Evolutionary conservation across 2,888 invertebrate genomes (phyloP).

Genomic region (Campaea margaritaria): DNA sequence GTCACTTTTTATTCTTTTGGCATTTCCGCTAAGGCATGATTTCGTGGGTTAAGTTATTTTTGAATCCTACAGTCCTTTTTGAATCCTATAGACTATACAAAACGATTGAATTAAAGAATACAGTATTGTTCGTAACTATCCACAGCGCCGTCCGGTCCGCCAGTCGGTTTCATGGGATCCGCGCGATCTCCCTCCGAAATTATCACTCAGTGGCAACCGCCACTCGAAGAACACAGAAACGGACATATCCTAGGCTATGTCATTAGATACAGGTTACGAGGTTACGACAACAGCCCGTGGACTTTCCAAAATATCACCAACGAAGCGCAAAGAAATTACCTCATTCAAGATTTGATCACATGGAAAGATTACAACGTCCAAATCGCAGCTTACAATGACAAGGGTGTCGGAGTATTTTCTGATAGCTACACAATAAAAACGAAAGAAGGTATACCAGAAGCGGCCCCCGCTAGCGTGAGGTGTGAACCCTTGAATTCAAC

Average conservation of each 20-base stretch:
- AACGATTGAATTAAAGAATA: neutral
- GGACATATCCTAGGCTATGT: constrained; percentile 97
- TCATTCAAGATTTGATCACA: constrained; percentile 96
- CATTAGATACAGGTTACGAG: constrained; percentile 95
- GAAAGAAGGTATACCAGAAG: constrained; percentile 97
- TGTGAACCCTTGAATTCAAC: constrained; percentile 95
- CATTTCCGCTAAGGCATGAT: neutral
- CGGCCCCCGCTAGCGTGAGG: constrained; percentile 93
- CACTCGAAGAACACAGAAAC: constrained; percentile 96
- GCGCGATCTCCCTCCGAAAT: constrained; percentile 97
- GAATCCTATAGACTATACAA: neutral
- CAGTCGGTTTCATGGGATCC: constrained; percentile 96
- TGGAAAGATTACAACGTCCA: constrained; percentile 99
- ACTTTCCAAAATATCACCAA: constrained; percentile 96
- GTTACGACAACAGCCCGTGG: constrained; percentile 97
- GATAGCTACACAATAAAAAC: constrained; percentile 97
- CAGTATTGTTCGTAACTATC: constrained; percentile 23
- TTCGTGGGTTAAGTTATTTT: too few species aligned
- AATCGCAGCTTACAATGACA: constrained; percentile 98
- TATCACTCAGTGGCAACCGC: constrained; percentile 98
- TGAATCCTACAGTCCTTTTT: neutral
- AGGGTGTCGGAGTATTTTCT: constrained; percentile 97
- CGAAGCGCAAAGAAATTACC: constrained; percentile 95
- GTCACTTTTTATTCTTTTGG: neutral
- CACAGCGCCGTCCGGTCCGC: constrained; percentile 97